Evolutionary conservation across 2,113 vertebrate genomes (phyloP).

Genomic region (Sakesphorus luctuosus): DNA sequence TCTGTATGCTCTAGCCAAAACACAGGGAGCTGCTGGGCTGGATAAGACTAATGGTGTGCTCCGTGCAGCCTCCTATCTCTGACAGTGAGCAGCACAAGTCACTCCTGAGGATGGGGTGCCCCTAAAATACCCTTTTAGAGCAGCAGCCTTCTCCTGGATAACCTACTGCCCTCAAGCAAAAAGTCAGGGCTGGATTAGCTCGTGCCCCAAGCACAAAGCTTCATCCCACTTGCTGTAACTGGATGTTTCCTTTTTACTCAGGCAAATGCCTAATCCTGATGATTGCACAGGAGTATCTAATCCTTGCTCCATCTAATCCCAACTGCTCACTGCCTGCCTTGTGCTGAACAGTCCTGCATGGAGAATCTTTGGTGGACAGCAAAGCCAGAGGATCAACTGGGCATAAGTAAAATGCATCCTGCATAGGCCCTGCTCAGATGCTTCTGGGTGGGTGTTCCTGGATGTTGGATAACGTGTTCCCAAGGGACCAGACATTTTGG

Average conservation of each 20-base stretch:
- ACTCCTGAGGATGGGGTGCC: neutral
- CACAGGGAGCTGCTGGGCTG: neutral
- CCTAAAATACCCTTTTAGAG: neutral
- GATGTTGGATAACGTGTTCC: neutral
- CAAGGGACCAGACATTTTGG: rapidly evolving
- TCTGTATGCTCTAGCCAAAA: constrained; percentile 1
- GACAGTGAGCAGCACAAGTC: neutral
- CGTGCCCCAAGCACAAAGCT: neutral
- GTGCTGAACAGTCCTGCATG: rapidly evolving
- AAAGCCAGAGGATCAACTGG: neutral
- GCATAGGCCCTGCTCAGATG: rapidly evolving
- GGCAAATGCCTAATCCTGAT: neutral
- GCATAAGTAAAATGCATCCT: rapidly evolving
- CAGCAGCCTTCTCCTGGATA: neutral
- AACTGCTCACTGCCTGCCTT: neutral
- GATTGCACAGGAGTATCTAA: neutral
- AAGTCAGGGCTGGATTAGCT: neutral
- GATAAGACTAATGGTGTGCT: neutral
- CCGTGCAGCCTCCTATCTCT: neutral
- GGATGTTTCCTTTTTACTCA: neutral
- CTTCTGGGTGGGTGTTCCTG: neutral
- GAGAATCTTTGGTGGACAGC: neutral
- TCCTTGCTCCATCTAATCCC: neutral
- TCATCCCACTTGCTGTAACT: neutral
- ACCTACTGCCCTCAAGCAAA: neutral